Percentiles rank a stretch among this genome's conserved stretches.
These are phyloP conservation scores for Cepaea hortensis DNA, from an alignment of 2,888 invertebrate genomes.

Conservation along the genomic window DNA sequence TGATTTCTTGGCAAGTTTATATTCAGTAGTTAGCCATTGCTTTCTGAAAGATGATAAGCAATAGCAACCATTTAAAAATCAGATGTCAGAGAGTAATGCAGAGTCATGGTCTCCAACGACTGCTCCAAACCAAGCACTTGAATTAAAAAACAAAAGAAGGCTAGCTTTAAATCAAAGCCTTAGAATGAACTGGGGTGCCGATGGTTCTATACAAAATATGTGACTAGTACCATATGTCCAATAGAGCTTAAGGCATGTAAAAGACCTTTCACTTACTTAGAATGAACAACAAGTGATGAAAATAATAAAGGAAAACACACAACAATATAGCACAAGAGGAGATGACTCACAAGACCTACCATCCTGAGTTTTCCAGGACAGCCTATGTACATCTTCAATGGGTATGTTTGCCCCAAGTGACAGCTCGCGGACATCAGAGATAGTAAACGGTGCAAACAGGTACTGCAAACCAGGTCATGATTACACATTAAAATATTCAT, in stretches of 20 bases:
- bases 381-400: constrained; percentile 61
- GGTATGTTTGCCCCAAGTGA: constrained; percentile 71
- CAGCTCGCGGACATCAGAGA: constrained; percentile 66
- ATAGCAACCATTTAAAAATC: too few relatives aligned
- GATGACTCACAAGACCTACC: background rate
- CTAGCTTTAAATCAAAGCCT: constrained; percentile 51
- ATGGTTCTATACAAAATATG: constrained; percentile 56
- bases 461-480: constrained; percentile 54
- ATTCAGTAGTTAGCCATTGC: too few relatives aligned
- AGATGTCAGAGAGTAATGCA: too few relatives aligned
- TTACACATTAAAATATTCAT: too few relatives aligned
- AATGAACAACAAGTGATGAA: background rate
- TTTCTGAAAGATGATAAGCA: too few relatives aligned
- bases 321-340: background rate
- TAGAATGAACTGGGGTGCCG: too few relatives aligned
- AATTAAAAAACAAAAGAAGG: constrained; percentile 11
- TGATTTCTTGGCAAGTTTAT: too few relatives aligned
- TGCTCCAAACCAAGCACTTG: too few relatives aligned
- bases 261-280: background rate
- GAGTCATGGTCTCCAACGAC: too few relatives aligned
- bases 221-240: constrained; percentile 72
- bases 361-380: constrained; percentile 62
- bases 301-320: background rate
- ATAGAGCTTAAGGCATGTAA: constrained; percentile 55
- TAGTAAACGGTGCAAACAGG: constrained; percentile 67